Evolutionary conservation across 1,140 invertebrate species (phyloP), one percentile per base, ranked within the genome.

Genomic region (Varroa destructor): DNA sequence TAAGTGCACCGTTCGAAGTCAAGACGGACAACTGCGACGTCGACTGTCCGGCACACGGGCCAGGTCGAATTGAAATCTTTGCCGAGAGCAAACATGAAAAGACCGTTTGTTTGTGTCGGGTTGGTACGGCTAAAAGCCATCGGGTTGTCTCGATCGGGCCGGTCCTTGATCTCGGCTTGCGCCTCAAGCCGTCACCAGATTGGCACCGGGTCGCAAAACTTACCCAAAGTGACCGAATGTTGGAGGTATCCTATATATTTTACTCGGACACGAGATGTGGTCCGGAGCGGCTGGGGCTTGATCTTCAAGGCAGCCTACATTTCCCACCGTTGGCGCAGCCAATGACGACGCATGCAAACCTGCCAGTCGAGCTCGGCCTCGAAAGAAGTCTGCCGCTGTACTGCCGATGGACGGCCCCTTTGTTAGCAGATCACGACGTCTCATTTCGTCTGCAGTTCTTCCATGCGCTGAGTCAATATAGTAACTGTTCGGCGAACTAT

Each of bases 391-490:
- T 67, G 46, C 74, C 74, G n/a, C 51, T 76, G 14, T 71, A 71
- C 6, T 76, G 75, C 43, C 25, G 71, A 25, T 76, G 75, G 75
- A 72, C 71, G n/a, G 67, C 75, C 12, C 74, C 74, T 37, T 61
- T 76, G 4, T 25, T 75, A 0, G 74, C 72, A 6, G 74, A 74
- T 4, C 73, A 74, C 71, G 75, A 76, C 51, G 71, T 75, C 2
- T 72, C 75, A 10, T 76, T 76, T 43, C 55, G 73, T 10, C 40
- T 76, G 42, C 71, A 75, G 55, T 73, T 73, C 54, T 74, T 76
- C 46, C 46, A 71, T n/a, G 70, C 46, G 70, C 55, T 51, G 42
- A 51, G 55, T 40, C 70, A 43, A 46, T 12, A 57, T 4, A 75
- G 72, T 57, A 75, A 75, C 42, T 75, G 74, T 42, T 74, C 72